Evolutionary conservation across 1,140 invertebrate genomes (phyloP).

Genomic region (Alviniconcha marisindica): DNA sequence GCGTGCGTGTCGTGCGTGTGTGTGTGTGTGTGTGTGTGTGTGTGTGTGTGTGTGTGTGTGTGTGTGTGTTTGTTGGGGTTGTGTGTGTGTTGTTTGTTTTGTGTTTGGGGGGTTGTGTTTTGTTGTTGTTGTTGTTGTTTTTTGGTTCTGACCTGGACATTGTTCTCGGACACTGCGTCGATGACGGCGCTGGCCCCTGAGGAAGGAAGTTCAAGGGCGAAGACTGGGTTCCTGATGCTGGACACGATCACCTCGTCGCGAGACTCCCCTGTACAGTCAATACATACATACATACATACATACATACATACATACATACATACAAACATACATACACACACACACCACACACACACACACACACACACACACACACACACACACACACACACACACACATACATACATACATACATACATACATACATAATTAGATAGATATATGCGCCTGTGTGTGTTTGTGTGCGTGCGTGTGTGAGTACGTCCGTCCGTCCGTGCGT

Average conservation of each 20-base stretch:
- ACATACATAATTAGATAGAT: not conserved
- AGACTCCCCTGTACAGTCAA: not conserved
- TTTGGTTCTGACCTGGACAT: too few relatives aligned
- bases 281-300: not conserved
- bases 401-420: conserved; percentile 14
- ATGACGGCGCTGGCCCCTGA: not conserved
- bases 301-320: not conserved
- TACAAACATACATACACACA: not conserved
- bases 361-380: conserved; percentile 28
- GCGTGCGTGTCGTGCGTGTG: too few relatives aligned
- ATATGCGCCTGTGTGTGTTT: not conserved
- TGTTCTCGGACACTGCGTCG: not conserved
- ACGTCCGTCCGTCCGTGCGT: too few relatives aligned
- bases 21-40: too few relatives aligned
- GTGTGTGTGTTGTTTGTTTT: too few relatives aligned
- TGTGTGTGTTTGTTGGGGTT: too few relatives aligned
- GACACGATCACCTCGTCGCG: not conserved
- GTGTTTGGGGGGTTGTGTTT: too few relatives aligned
- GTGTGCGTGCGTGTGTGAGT: too few relatives aligned
- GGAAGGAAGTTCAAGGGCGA: not conserved
- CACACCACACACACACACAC: not conserved
- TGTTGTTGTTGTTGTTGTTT: too few relatives aligned
- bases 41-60: too few relatives aligned
- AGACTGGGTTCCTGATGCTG: conserved; percentile 6
- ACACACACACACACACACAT: conserved; percentile 16